These are phyloP conservation scores for Corydoras maculifer DNA, from an alignment of 2,113 vertebrate species.

Conservation along the genomic window DNA sequence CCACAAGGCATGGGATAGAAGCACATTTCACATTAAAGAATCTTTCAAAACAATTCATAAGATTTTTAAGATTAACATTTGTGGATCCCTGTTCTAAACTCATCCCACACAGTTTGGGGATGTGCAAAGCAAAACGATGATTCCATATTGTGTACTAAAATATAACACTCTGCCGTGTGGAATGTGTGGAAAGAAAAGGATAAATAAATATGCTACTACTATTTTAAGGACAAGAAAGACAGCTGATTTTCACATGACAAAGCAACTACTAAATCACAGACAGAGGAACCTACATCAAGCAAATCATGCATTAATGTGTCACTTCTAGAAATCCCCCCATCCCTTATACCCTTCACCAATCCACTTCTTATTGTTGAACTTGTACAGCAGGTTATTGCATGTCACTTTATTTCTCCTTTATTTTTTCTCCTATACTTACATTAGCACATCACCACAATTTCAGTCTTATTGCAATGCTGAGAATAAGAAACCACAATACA, in stretches of 20 bases:
- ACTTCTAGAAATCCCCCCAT: background rate
- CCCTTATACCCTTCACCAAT: background rate
- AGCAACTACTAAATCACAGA: background rate
- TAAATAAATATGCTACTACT: background rate
- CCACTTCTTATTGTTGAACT: background rate
- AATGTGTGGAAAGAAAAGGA: background rate
- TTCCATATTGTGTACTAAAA: no score
- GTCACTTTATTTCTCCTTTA: background rate
- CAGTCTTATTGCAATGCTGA: no score
- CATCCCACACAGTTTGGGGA: no score
- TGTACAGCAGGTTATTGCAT: slow-evolving; percentile 5
- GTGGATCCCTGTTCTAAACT: no score
- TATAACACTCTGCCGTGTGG: no score
- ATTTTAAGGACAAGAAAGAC: background rate
- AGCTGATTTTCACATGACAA: background rate
- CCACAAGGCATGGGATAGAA: no score
- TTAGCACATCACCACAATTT: no score
- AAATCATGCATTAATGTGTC: background rate
- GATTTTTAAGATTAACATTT: no score
- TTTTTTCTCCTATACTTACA: background rate
- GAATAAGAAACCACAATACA: no score
- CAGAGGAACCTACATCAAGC: background rate
- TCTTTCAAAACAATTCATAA: no score
- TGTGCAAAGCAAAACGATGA: no score
- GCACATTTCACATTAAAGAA: no score